Conservation (phyloP, 92 coral and sea anemone genomes). For the Diadumene lineata region DNA sequence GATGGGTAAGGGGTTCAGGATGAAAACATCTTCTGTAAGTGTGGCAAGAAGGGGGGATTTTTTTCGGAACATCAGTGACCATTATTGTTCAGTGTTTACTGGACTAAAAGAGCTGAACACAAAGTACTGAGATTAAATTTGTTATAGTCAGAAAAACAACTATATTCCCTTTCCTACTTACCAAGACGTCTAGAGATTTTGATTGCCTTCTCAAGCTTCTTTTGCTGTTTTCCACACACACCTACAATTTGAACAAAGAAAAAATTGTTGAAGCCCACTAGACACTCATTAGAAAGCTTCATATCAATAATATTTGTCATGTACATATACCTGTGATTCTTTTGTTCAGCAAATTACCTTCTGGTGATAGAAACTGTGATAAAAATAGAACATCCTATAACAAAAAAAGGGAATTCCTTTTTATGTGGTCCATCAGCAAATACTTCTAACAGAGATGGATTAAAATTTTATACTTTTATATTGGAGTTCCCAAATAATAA, state of each 20-base stretch:
- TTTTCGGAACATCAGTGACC: no score
- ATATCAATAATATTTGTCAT: not conserved
- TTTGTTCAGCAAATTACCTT: conserved; percentile 85
- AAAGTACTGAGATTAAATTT: no score
- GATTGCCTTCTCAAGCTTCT: conserved; percentile 85
- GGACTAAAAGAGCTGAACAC: no score
- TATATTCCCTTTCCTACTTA: conserved; percentile 27
- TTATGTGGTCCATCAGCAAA: not conserved
- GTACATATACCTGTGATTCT: conserved; percentile 75
- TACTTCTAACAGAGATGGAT: no score
- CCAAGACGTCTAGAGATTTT: conserved; percentile 94
- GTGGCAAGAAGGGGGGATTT: no score
- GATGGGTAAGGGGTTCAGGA: no score
- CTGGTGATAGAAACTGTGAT: conserved; percentile 94
- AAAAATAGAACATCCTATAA: conserved; percentile 87
- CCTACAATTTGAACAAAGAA: conserved; percentile 40
- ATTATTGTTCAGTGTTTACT: no score
- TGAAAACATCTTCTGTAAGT: no score
- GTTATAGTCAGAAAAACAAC: no score
- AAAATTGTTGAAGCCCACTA: not conserved
- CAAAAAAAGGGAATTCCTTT: not conserved
- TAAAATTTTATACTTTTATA: no score
- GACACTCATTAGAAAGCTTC: no score
- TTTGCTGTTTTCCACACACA: conserved; percentile 94
- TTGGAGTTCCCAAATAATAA: no score